Base-by-base conservation (phyloP, 2,113 vertebrate species). In the Calypte anna region DNA sequence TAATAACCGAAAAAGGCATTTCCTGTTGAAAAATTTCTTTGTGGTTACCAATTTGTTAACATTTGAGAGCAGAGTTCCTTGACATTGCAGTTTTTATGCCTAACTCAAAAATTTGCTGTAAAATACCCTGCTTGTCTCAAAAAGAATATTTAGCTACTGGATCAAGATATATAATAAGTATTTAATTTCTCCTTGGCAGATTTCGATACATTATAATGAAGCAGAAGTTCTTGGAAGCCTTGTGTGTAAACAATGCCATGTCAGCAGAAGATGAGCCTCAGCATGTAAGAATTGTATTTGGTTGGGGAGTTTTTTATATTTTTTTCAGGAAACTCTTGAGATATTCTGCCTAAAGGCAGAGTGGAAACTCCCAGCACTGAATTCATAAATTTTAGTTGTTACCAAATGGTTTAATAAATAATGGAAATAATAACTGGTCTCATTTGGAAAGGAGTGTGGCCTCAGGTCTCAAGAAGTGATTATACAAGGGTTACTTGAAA, bases 171-270 rank as follows among this genome's bases (percentile, higher is more conserved):
- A 46, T 40, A 40, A 13, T 40, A 46, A 64, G 44, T 77, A 21
- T 90, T 62, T 92, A 5, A 25, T n/a, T 87, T 80, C 77, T 97
- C 91, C 40, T 90, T 90, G 87, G 70, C 97, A 99, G 99, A 86
- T 99, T 99, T 97, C 99, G 98, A 53, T 99, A 99, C 95, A 99
- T 99, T 89, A 98, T 99, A 79, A 97, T 99, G 95, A 99, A 99
- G 96, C 99, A 99, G 98, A 99, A 99, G 96, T 99, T 99, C 97
- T 97, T 99, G 93, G 99, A 99, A 97, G 99, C 99, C 55, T 98
- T 99, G 33, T 99, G 99, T 97, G 99, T 99, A 88, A 99, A 99
- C 97, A 99, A 99, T 50, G 99, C 99, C 8, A 99, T 99, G 98
- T 99, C 99, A 92, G 98, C 99, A 33, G 98, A 98, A 78, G 98